Evolutionary conservation across 2,888 invertebrate genomes (phyloP).

Genomic region (Tenthredo scrophulariae): DNA sequence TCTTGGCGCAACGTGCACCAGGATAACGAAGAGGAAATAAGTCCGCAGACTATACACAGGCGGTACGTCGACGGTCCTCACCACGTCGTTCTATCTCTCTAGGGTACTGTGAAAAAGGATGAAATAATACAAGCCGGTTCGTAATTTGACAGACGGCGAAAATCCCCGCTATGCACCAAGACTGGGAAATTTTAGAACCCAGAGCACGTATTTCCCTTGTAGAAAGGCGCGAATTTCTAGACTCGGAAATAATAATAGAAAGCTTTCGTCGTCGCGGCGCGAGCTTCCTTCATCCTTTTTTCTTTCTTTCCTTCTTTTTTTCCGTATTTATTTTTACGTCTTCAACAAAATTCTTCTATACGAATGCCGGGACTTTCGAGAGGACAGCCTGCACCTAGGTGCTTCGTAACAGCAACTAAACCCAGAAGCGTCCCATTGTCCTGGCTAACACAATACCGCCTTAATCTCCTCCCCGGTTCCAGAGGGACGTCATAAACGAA

Average conservation of each 20-base stretch:
- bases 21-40: background rate
- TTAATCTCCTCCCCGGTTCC: conserved; percentile 47
- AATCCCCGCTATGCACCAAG: background rate
- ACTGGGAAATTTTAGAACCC: conserved; percentile 13
- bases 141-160: conserved; percentile 49
- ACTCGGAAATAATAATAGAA: conserved; percentile 16
- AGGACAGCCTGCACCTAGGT: background rate
- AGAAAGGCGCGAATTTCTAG: conserved; percentile 14
- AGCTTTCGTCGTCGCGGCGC: background rate
- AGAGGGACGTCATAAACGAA: conserved; percentile 43
- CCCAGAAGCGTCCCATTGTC: conserved; percentile 50
- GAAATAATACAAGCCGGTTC: conserved; percentile 43
- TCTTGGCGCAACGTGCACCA: background rate
- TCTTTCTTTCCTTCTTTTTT: background rate
- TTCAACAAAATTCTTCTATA: background rate
- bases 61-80: background rate
- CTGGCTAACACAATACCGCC: conserved; percentile 52
- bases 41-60: too few relatives aligned
- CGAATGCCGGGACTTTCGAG: background rate
- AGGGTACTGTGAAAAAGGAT: conserved; percentile 37
- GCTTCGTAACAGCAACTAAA: background rate
- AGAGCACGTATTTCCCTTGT: conserved; percentile 34
- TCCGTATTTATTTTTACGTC: background rate
- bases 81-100: background rate
- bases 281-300: background rate